A percentile compares a stretch with the other conserved stretches of the same genome.
phyloP scores from a whole-genome alignment of 2,888 invertebrate genomes.

The Norana najaformis region DNA sequence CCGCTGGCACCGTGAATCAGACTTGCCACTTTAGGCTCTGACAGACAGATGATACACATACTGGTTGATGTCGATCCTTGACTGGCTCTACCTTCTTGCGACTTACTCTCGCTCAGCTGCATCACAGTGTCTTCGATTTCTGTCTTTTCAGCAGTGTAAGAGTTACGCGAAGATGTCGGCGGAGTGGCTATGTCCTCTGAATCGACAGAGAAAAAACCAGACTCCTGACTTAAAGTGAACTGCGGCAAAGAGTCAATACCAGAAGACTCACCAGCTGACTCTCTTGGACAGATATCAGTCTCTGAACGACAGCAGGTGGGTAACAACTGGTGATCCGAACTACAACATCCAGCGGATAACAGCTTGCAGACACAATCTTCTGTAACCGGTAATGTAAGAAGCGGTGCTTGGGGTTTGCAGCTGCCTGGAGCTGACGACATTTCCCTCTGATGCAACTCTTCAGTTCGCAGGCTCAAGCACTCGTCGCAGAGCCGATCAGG shows the following conservation, averaged over 20 bases:
- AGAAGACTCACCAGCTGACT: not conserved
- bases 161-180: not conserved
- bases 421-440: not conserved
- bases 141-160: not conserved
- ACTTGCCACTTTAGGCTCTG: constrained; percentile 56
- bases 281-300: not conserved
- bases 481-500: not conserved
- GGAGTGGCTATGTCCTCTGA: not conserved
- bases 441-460: not conserved
- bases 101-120: not conserved
- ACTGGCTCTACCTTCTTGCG: not conserved
- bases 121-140: not conserved
- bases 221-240: not conserved
- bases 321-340: not conserved
- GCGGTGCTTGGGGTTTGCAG: not conserved
- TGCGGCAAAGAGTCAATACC: not conserved
- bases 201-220: not conserved
- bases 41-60: constrained; percentile 39
- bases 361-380: not conserved
- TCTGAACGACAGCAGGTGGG: not conserved
- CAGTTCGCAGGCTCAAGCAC: not conserved
- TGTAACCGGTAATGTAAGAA: not conserved
- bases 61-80: not conserved
- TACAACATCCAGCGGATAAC: not conserved
- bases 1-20: constrained; percentile 61